Base-by-base conservation (phyloP, 2,888 invertebrate genomes). In the Cheilosia impressa region DNA sequence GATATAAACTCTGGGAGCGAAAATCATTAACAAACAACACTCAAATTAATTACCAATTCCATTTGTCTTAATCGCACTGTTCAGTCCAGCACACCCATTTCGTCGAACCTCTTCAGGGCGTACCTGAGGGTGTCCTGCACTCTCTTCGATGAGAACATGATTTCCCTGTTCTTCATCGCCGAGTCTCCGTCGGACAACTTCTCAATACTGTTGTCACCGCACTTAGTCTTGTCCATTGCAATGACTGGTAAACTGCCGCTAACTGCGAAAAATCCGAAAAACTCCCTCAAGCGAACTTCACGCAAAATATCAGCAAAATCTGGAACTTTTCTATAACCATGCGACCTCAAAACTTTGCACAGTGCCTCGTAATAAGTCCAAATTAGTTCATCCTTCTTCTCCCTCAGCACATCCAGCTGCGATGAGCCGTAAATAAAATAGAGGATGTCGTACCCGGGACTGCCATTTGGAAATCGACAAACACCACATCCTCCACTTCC, bases 401-500 rank as follows among this genome's bases (percentile, higher is more conserved):
- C 55, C 10, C 88, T 87, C 6, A 92, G 78, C 2, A 91, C 89
- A 0, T 90, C 88, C 31, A 90, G 71, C 19, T 89, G 88, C 5
- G 90, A 52, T 50, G 92, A 92, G 24, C 92, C 91, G 27, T 89
- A 87, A 9, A 92, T 88, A 31, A 92, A 90, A 69, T 90, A 92
- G 34, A 90, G 89, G 0, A 92, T 41, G 87, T 92, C 92, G 3
- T 90, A 87, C 0, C 91, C 92, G 3, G 91, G 91, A 72, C 91
- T 92, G 5, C 89, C 89, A 90, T 89, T 88, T 92, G 92, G 78
- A 91, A 92, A 68, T 92, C 92, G 52, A 92, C 89, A 38, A 87
- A 88, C 19, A 88, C 45, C 15, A 84, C 68, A 38, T 85, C 76
- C 1, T 72, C 57, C 1, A 63, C 24, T 19, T 60, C 10, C 5